Evolutionary conservation across 1,140 invertebrate genomes (phyloP).

Genomic region (Idris sp.): DNA sequence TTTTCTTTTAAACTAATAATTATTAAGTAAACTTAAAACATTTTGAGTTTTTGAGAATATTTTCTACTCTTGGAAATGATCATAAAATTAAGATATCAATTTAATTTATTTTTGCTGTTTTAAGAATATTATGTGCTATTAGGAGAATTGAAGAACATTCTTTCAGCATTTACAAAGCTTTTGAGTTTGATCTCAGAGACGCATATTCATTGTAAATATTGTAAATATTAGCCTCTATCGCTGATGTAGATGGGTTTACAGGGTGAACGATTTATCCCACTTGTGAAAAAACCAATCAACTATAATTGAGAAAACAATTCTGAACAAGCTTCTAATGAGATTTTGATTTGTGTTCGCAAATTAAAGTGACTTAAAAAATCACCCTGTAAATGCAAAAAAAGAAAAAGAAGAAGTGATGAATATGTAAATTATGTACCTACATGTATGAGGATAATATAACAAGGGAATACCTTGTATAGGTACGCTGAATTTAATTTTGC

Average conservation of each 20-base stretch:
- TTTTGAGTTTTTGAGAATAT: no score
- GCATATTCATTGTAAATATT: constrained; percentile 69
- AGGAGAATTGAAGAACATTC: constrained; percentile 18
- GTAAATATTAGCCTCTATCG: constrained; percentile 67
- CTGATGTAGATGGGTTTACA: constrained; percentile 39
- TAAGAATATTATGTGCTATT: no score
- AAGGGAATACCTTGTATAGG: constrained; percentile 58
- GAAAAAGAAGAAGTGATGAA: constrained; percentile 55
- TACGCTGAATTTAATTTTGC: constrained; percentile 60
- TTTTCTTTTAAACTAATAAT: no score
- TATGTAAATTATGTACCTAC: constrained; percentile 72
- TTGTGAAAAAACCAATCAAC: no score
- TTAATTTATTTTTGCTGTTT: no score
- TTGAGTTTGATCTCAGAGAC: constrained; percentile 70
- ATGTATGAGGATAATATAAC: constrained; percentile 64
- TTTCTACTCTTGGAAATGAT: no score
- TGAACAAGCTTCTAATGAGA: neutral
- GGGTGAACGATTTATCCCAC: constrained; percentile 31
- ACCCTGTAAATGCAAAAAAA: constrained; percentile 54
- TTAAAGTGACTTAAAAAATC: constrained; percentile 16
- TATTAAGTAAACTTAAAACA: no score
- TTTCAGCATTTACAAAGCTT: constrained; percentile 60
- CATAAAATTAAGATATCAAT: no score
- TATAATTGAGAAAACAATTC: no score
- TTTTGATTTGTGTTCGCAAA: constrained; percentile 16